These are phyloP conservation scores for Dendronephthya gigantea DNA, from an alignment of 64 coral and sea anemone genomes.

Conservation along the genomic window DNA sequence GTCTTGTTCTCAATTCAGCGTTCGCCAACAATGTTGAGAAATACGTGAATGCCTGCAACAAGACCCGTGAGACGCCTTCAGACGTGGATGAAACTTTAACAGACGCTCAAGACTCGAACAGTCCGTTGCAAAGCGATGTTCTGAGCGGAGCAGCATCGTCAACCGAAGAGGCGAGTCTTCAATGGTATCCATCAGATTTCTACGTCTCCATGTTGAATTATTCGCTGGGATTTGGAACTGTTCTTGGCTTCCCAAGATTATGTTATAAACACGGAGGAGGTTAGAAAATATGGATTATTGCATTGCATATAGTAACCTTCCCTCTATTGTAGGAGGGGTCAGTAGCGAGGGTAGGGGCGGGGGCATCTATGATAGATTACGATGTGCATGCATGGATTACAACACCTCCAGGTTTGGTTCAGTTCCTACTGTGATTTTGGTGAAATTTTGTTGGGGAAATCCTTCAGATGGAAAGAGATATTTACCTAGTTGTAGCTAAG, in stretches of 20 bases:
- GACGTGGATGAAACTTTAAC: background rate
- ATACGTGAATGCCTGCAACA: background rate
- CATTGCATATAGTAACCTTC: no score
- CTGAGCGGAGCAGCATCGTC: background rate
- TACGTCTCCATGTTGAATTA: slow-evolving; percentile 3
- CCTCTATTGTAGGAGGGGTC: no score
- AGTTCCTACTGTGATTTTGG: no score
- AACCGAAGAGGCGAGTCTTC: background rate
- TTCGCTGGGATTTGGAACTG: background rate
- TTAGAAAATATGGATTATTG: no score
- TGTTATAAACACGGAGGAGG: slow-evolving; percentile 13
- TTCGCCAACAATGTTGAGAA: background rate
- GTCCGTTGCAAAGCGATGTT: background rate
- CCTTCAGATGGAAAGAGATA: no score
- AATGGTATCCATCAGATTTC: background rate
- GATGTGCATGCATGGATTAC: no score
- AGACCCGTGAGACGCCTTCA: background rate
- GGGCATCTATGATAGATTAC: no score
- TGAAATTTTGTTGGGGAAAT: no score
- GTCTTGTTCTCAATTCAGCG: background rate
- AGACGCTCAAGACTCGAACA: background rate
- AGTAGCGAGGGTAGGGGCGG: no score
- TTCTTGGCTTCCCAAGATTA: background rate
- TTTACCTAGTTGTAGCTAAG: no score
- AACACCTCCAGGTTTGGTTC: no score